Percentiles rank a stretch among this genome's conserved stretches.
Conservation (phyloP, 2,888 invertebrate species). For the Orchesella flavescens region DNA sequence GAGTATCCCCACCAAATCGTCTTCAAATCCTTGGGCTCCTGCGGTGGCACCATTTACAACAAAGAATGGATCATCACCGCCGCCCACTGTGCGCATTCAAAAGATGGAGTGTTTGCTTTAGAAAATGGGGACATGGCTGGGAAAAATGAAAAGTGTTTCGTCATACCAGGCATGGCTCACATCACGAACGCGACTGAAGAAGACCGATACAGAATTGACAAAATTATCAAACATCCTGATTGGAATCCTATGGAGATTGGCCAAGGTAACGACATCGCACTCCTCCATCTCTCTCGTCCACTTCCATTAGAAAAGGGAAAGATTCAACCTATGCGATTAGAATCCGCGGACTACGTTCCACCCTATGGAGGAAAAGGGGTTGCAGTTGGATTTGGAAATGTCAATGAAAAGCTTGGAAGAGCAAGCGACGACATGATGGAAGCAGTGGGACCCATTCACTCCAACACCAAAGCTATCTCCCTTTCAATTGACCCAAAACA, state of each 20-base stretch:
- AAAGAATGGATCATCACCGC: too few species aligned
- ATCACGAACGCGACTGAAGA: background rate
- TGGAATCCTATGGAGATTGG: background rate
- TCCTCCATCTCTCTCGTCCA: background rate
- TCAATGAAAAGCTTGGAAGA: background rate
- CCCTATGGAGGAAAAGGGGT: background rate
- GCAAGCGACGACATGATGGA: background rate
- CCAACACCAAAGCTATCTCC: background rate
- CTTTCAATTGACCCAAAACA: background rate
- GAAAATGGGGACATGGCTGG: too few species aligned
- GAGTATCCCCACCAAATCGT: background rate
- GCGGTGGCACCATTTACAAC: background rate
- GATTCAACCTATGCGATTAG: background rate
- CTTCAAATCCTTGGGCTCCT: background rate
- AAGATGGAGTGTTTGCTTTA: background rate
- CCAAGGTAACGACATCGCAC: background rate
- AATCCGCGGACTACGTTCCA: background rate
- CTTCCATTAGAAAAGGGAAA: background rate
- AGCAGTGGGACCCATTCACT: background rate
- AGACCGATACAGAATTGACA: background rate
- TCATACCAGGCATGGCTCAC: too few species aligned
- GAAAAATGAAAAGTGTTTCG: too few species aligned
- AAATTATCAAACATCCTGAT: background rate
- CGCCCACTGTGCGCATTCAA: background rate
- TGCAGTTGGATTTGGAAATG: background rate